These are phyloP conservation scores for Melanotaenia parkinsoni DNA, from an alignment of 2,797 vertebrate species.

Conservation along the genomic window DNA sequence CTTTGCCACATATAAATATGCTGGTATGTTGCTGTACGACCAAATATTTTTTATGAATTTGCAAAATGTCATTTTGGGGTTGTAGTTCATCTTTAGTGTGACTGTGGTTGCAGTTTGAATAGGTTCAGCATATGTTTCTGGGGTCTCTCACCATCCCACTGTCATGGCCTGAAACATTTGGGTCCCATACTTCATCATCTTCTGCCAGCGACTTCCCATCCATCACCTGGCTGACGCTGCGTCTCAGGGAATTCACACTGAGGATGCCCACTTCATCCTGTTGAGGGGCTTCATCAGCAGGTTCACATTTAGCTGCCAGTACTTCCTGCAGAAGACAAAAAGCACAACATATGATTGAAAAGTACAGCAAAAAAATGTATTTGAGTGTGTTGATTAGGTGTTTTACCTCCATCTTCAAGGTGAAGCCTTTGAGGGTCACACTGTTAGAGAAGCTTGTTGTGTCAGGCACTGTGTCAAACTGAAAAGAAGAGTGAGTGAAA, in stretches of 20 bases:
- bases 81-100: background rate
- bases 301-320: slow-evolving; percentile 84
- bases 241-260: slow-evolving; percentile 83
- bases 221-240: slow-evolving; percentile 92
- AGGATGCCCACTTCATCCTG: slow-evolving; percentile 71
- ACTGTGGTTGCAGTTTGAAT: background rate
- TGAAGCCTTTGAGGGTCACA: slow-evolving; percentile 95
- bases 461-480: slow-evolving; percentile 94
- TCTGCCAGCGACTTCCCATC: slow-evolving; percentile 84
- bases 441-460: slow-evolving; percentile 87
- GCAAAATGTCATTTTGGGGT: background rate
- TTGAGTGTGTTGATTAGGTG: background rate
- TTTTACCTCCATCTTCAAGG: slow-evolving; percentile 90
- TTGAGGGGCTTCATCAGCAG: slow-evolving; percentile 47
- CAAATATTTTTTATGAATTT: background rate
- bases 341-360: background rate
- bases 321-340: slow-evolving; percentile 81
- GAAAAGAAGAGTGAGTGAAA: slow-evolving; percentile 40
- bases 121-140: slow-evolving; percentile 30
- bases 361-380: background rate
- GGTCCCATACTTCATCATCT: slow-evolving; percentile 87
- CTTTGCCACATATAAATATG: no score
- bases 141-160: slow-evolving; percentile 88
- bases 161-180: slow-evolving; percentile 87
- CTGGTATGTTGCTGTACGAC: background rate